phyloP scores from a whole-genome alignment of 2,113 vertebrate genomes.

The Phycodurus eques region DNA sequence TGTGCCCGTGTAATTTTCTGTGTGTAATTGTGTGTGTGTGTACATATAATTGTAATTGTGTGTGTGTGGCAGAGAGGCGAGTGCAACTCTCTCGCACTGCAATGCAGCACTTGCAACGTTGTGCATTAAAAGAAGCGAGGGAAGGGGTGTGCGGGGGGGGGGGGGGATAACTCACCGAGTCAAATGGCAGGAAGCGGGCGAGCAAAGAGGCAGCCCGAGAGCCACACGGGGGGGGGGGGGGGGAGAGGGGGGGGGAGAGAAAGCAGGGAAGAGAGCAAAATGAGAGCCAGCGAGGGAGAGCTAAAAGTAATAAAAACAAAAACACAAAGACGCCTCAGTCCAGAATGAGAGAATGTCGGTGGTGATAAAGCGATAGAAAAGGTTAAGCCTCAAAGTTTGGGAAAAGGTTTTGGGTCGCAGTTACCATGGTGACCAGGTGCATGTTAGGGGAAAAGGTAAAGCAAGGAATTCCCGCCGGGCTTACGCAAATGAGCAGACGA shows the following conservation, averaged over 20 bases:
- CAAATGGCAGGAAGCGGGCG: slow-evolving; percentile 72
- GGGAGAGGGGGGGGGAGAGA: slow-evolving; percentile 45
- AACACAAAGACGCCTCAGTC: slow-evolving; percentile 32
- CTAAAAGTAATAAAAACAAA: slow-evolving; percentile 27
- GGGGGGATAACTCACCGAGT: slow-evolving; percentile 65
- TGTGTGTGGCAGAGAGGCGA: slow-evolving; percentile 11
- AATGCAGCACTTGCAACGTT: slow-evolving; percentile 68
- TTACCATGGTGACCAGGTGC: slow-evolving; percentile 24
- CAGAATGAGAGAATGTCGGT: slow-evolving; percentile 17
- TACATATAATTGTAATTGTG: background rate
- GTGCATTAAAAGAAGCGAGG: slow-evolving; percentile 49
- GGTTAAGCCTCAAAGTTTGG: slow-evolving; percentile 49
- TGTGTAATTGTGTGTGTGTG: background rate
- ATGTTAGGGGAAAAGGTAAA: background rate
- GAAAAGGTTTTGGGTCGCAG: slow-evolving; percentile 16
- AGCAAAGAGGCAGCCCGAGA: slow-evolving; percentile 72
- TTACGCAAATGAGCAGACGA: slow-evolving; percentile 19
- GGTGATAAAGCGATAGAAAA: slow-evolving; percentile 34
- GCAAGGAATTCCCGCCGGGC: slow-evolving; percentile 15
- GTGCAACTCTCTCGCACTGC: slow-evolving; percentile 51
- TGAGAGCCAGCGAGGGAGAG: slow-evolving; percentile 4
- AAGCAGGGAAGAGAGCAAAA: slow-evolving; percentile 9
- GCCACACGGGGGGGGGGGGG: slow-evolving; percentile 47
- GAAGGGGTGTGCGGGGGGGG: no score
- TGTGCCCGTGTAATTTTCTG: no score